Percentiles rank a stretch among this genome's conserved stretches.
Conservation (phyloP, 2,888 invertebrate species). For the Rotaria sp. region DNA sequence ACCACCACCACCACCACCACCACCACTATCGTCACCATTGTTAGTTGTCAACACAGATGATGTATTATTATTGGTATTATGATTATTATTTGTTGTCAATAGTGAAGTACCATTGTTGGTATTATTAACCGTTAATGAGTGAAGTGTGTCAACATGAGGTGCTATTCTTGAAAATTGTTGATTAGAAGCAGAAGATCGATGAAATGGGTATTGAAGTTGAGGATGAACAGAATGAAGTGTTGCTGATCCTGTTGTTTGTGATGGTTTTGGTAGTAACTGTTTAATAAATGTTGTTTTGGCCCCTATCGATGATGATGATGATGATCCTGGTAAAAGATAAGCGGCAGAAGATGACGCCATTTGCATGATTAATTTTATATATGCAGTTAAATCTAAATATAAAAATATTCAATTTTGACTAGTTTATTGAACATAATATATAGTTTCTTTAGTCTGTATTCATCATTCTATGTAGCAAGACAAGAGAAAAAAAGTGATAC, state of each 20-base stretch:
- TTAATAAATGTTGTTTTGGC: background rate
- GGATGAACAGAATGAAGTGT: background rate
- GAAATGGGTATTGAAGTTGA: background rate
- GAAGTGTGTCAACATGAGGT: background rate
- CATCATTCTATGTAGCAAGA: background rate
- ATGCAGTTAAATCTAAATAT: background rate
- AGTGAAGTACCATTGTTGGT: background rate
- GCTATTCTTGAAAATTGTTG: background rate
- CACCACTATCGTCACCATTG: background rate
- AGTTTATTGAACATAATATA: background rate
- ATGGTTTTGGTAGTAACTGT: background rate
- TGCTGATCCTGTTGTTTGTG: background rate
- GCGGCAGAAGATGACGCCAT: background rate
- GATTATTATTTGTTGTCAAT: background rate
- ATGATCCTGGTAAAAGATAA: background rate
- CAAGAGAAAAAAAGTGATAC: background rate
- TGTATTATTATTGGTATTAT: background rate
- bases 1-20: too few relatives aligned
- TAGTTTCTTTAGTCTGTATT: background rate
- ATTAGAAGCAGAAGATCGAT: background rate
- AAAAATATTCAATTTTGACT: background rate
- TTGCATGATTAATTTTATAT: background rate
- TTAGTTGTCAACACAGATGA: background rate
- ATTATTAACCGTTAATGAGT: background rate
- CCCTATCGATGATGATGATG: background rate